A percentile compares a stretch with the other conserved stretches of the same genome.
Conservation (phyloP, 1,140 invertebrate genomes). For the Eciton burchellii region DNA sequence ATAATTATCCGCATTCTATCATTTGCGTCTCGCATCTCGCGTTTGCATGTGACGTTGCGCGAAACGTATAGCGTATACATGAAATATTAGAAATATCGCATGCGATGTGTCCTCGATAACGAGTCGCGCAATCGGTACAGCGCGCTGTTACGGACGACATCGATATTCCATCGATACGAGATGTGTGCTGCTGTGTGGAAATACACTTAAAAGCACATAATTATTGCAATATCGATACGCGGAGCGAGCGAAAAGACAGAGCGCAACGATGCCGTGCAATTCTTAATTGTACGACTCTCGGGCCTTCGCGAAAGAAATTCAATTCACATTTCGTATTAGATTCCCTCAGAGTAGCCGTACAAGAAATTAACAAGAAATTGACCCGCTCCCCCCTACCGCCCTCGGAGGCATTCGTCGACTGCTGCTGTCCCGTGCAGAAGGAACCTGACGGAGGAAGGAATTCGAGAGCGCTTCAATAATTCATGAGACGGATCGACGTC, state of each 20-base stretch:
- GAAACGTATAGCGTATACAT: too few relatives aligned
- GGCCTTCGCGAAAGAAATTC: slow-evolving; percentile 20
- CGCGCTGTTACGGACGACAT: background rate
- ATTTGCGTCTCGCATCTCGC: background rate
- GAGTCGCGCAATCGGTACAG: background rate
- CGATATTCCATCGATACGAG: background rate
- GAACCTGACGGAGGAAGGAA: background rate
- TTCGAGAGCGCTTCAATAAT: slow-evolving; percentile 8
- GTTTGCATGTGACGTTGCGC: too few relatives aligned
- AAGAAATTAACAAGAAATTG: slow-evolving; percentile 17
- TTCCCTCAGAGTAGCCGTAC: background rate
- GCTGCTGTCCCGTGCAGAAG: background rate
- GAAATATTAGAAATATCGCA: slow-evolving; percentile 2
- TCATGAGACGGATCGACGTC: background rate
- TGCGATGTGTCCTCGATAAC: background rate
- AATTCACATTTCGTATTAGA: slow-evolving; percentile 15
- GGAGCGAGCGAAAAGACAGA: background rate
- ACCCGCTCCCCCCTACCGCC: too few relatives aligned
- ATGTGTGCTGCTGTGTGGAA: too few relatives aligned
- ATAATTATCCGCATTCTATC: background rate
- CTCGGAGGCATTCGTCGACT: background rate
- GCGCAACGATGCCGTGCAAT: background rate
- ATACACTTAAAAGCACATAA: too few relatives aligned
- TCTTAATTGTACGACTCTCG: slow-evolving; percentile 23
- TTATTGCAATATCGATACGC: slow-evolving; percentile 23